Evolutionary conservation across 2,113 vertebrate genomes (phyloP), one percentile per base, ranked within the genome.

Genomic region (Pholis gunnellus): DNA sequence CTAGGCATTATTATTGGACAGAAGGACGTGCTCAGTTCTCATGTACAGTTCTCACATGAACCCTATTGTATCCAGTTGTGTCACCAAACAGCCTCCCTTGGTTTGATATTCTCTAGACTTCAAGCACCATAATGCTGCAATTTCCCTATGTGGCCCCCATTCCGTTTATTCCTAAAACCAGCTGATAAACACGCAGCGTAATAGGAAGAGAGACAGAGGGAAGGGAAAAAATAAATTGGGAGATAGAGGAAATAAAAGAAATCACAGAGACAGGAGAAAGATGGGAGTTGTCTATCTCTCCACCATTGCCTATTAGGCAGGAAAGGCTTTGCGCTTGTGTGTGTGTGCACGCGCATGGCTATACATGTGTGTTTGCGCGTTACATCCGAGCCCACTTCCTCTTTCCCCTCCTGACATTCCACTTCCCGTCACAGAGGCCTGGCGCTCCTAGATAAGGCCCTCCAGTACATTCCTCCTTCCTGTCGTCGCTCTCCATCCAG

Each of bases 381-480:
- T 72, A 82, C 79, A 36, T 88, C 86, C 74, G 18, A 46, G 79
- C 87, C 88, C 86, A 83, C 90, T 93, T 94, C 92, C 93, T 89
- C 87, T 95, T 94, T 91, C 90, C 92, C 87, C 91, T 86, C 86
- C 88, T 91, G 93, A 90, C 90, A 89, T 86, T 88, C 83, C 85
- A 91, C 93, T 95, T 95, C 94, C 95, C 80, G 86, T 93, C 90
- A 74, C 57, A 63, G 91, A 77, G 66, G 94, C 92, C 95, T 95
- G 95, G 90, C 29, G 73, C 89, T 93, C 84, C 89, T 89, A 94
- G 95, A 96, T 96, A 96, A 96, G 94, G 83, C 86, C 89, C 82
- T 82, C 76, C 84, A 88, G 87, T 71, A 86, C 81, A 89, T 93
- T 90, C 89, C 86, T 88, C 82, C 86, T 90, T 93, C 92, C 92